These are phyloP conservation scores for Prochilodus magdalenae DNA, from an alignment of 2,113 vertebrate species.

Conservation along the genomic window DNA sequence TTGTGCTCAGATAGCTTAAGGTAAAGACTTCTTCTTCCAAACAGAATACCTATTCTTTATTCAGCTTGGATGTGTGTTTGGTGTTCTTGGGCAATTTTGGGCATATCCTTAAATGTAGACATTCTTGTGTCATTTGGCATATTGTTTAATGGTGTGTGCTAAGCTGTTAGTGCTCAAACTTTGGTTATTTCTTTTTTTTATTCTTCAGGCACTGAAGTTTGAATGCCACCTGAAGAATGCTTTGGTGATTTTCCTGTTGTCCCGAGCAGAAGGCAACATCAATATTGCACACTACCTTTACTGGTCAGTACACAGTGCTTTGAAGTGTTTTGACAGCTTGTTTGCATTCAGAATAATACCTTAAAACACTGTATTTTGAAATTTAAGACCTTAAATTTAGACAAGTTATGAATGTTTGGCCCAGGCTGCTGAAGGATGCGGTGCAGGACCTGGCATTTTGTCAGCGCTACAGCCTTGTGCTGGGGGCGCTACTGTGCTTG, in stretches of 20 bases:
- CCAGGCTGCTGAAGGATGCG: slow-evolving; percentile 93
- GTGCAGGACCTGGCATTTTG: slow-evolving; percentile 90
- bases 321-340: neutral
- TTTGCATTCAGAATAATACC: neutral
- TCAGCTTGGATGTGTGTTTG: too few species aligned
- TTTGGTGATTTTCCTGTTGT: slow-evolving; percentile 89
- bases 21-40: too few species aligned
- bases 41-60: too few species aligned
- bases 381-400: neutral
- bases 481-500: slow-evolving; percentile 90
- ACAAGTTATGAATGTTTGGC: neutral
- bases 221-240: slow-evolving; percentile 92
- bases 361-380: neutral
- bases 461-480: slow-evolving; percentile 85
- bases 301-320: slow-evolving; percentile 81
- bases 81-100: too few species aligned
- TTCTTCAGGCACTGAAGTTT: slow-evolving; percentile 88
- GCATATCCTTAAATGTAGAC: neutral
- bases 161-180: neutral
- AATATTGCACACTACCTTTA: slow-evolving; percentile 91
- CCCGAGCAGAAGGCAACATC: slow-evolving; percentile 90
- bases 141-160: neutral
- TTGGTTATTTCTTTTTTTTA: neutral
- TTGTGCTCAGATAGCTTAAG: too few species aligned
- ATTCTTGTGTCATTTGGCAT: too few species aligned